Conservation (phyloP, 2,113 vertebrate genomes). For the Phaethon lepturus region DNA sequence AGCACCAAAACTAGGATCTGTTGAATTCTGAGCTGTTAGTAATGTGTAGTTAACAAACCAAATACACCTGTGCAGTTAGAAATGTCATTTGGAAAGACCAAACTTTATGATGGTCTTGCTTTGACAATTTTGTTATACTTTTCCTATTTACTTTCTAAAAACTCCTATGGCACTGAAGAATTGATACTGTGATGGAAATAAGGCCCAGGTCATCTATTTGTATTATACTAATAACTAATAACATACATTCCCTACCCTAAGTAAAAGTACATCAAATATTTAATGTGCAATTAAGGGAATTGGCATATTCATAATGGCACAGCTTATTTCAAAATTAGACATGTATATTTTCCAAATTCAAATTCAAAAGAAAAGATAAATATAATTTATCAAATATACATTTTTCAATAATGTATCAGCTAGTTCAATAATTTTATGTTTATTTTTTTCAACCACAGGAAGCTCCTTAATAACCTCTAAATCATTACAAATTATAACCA, state of each 20-base stretch:
- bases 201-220: neutral
- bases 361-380: neutral
- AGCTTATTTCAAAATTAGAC: neutral
- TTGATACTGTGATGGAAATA: neutral
- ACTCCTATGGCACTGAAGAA: neutral
- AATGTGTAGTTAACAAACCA: neutral
- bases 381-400: neutral
- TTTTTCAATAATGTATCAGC: neutral
- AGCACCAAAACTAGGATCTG: neutral
- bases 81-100: neutral
- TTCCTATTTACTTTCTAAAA: neutral
- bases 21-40: neutral
- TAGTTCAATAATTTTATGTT: neutral
- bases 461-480: neutral
- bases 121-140: neutral
- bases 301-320: neutral
- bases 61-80: neutral
- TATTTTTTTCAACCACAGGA: neutral
- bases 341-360: neutral
- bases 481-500: neutral
- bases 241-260: neutral
- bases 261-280: neutral
- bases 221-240: neutral
- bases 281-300: neutral
- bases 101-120: neutral